Percentiles rank a stretch among this genome's conserved stretches.
phyloP scores from a whole-genome alignment of 2,797 vertebrate species.

The Mormyrus hasselquistii region DNA sequence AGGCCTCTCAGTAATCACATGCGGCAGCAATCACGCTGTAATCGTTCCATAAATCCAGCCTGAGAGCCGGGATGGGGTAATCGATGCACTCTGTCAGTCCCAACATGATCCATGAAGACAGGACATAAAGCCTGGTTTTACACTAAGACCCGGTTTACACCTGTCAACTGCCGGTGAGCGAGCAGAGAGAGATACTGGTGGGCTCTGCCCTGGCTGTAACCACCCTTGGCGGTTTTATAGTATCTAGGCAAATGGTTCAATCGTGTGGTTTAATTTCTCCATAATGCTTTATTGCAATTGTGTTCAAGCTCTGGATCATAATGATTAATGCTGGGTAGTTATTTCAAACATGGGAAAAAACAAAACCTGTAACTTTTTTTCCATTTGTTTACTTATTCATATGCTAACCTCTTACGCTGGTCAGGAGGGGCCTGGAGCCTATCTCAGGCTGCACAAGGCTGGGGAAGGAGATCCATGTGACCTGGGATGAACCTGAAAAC shows the following conservation, averaged over 20 bases:
- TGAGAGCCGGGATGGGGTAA: constrained; percentile 26
- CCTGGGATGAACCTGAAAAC: neutral
- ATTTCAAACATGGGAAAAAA: neutral
- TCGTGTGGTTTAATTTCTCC: neutral
- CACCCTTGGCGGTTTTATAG: neutral
- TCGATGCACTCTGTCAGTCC: constrained; percentile 32
- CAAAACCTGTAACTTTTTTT: neutral
- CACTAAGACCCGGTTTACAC: constrained; percentile 7
- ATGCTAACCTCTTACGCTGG: neutral
- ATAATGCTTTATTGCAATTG: neutral
- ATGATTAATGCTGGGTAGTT: neutral
- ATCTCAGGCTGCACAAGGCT: neutral
- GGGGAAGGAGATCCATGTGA: neutral
- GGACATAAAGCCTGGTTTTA: constrained; percentile 26
- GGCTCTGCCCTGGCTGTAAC: neutral
- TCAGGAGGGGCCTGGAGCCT: neutral
- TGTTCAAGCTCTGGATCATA: neutral
- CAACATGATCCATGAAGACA: constrained; percentile 23
- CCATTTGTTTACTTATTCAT: neutral
- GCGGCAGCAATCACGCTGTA: constrained; percentile 32
- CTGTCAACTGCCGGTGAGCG: neutral
- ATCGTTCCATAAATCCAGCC: constrained; percentile 38
- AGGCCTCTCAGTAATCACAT: constrained; percentile 21
- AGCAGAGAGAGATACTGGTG: neutral
- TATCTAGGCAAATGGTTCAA: neutral